A percentile compares a stretch with the other conserved stretches of the same genome.
Conservation (phyloP, 2,797 vertebrate species). For the Astyanax mexicanus region DNA sequence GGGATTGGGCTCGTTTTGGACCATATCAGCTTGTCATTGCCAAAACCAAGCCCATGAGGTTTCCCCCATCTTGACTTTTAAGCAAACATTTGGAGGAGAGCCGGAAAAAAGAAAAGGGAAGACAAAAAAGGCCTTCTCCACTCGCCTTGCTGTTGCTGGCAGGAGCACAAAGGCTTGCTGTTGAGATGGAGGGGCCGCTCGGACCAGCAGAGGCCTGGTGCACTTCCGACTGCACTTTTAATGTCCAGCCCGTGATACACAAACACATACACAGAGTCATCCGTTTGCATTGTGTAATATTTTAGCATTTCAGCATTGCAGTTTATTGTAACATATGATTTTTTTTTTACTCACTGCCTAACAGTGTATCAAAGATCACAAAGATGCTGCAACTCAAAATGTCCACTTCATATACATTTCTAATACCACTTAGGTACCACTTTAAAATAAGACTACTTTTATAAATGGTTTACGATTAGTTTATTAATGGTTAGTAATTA, state of each 20-base stretch:
- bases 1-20: constrained; percentile 58
- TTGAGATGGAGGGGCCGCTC: constrained; percentile 64
- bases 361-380: too few species aligned
- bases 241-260: constrained; percentile 53
- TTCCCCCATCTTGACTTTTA: constrained; percentile 74
- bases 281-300: neutral
- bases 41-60: constrained; percentile 65
- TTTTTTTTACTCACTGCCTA: too few species aligned
- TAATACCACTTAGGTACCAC: too few species aligned
- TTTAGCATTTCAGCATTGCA: neutral
- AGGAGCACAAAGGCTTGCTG: constrained; percentile 76
- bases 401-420: too few species aligned
- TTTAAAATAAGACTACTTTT: too few species aligned
- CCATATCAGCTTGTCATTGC: constrained; percentile 61
- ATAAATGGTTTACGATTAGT: too few species aligned
- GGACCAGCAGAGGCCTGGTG: constrained; percentile 58
- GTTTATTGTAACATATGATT: neutral
- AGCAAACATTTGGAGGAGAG: constrained; percentile 75
- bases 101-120: constrained; percentile 60
- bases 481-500: too few species aligned
- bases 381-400: too few species aligned
- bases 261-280: constrained; percentile 14
- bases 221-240: constrained; percentile 60
- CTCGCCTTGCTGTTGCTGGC: constrained; percentile 75
- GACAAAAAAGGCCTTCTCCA: constrained; percentile 66